Conservation (phyloP, 1,140 invertebrate genomes). For the Zaprionus kolodkinae region DNA sequence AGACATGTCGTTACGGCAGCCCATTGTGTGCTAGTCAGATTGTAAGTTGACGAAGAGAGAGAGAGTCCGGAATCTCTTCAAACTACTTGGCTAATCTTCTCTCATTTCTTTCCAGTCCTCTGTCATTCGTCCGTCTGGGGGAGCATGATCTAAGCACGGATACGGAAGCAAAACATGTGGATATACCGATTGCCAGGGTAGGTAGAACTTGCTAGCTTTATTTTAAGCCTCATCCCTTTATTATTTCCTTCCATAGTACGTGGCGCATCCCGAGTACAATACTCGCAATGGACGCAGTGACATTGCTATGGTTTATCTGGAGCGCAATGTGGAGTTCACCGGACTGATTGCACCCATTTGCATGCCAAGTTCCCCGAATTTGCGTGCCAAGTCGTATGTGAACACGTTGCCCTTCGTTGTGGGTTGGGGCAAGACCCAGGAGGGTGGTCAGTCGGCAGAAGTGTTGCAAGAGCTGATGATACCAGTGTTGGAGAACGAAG, state of each 20-base stretch:
- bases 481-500: constrained; percentile 87
- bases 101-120: constrained; percentile 7
- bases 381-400: constrained; percentile 65
- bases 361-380: constrained; percentile 44
- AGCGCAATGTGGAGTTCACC: constrained; percentile 66
- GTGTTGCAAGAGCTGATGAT: constrained; percentile 89
- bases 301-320: constrained; percentile 71
- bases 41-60: constrained; percentile 52
- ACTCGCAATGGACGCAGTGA: constrained; percentile 70
- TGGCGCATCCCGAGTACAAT: constrained; percentile 63
- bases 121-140: constrained; percentile 70
- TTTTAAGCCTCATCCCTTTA: too few species aligned
- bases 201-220: neutral
- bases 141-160: constrained; percentile 78
- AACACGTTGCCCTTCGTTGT: constrained; percentile 88
- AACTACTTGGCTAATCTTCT: neutral
- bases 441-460: constrained; percentile 86
- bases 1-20: constrained; percentile 78
- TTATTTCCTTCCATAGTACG: constrained; percentile 36
- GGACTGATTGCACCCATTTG: constrained; percentile 65
- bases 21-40: constrained; percentile 68
- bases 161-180: constrained; percentile 64
- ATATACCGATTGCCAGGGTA: constrained; percentile 60
- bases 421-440: constrained; percentile 89
- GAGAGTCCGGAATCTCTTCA: too few species aligned